Conservation (phyloP, 2,113 vertebrate species). For the Aptenodytes patagonicus region DNA sequence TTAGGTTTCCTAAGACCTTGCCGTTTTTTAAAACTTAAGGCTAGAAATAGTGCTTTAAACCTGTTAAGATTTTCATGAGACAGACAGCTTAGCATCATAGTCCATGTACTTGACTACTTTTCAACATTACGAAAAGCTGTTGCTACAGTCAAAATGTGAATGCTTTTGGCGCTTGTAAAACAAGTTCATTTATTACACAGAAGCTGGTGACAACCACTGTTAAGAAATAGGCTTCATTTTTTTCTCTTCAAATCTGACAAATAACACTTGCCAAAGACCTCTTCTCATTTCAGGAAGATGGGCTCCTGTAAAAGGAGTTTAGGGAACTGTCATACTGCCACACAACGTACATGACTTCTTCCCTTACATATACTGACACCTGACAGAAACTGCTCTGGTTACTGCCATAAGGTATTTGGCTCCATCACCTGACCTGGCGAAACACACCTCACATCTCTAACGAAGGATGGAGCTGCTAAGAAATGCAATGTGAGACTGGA, state of each 20-base stretch:
- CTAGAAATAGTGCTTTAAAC: not conserved
- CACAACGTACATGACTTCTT: not conserved
- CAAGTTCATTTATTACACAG: not conserved
- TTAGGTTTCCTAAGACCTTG: not conserved
- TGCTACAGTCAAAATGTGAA: not conserved
- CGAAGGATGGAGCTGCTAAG: not conserved
- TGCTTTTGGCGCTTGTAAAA: not conserved
- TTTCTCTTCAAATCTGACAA: not conserved
- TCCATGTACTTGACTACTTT: not conserved
- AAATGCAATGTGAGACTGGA: not conserved
- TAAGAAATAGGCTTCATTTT: not conserved
- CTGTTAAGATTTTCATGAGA: not conserved
- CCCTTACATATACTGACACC: not conserved
- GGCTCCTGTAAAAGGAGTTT: not conserved
- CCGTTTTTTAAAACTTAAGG: not conserved
- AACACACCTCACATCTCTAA: not conserved
- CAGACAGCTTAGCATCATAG: not conserved
- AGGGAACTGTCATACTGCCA: not conserved
- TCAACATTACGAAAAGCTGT: not conserved
- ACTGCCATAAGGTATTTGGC: not conserved
- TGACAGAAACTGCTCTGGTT: not conserved
- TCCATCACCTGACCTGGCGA: not conserved
- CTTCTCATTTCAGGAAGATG: not conserved
- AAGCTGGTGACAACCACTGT: not conserved
- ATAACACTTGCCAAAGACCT: not conserved